phyloP scores from a whole-genome alignment of 2,888 invertebrate species.

The Theretra japonica region DNA sequence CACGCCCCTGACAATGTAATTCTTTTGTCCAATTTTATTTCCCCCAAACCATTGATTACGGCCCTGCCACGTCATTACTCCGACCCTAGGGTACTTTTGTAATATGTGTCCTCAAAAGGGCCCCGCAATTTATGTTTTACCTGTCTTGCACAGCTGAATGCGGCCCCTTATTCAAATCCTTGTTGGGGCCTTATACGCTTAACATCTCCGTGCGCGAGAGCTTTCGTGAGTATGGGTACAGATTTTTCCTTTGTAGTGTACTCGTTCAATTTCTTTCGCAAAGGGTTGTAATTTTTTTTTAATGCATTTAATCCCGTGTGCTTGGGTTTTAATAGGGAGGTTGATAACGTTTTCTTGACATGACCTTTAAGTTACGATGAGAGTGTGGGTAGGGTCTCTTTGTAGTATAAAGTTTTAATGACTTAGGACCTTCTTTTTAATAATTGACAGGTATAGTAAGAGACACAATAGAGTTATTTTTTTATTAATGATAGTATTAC shows the following conservation, averaged over 20 bases:
- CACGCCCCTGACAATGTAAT: background rate
- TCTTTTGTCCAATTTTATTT: background rate
- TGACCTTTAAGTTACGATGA: background rate
- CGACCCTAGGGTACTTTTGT: constrained; percentile 64
- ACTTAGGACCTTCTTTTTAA: background rate
- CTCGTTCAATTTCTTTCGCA: background rate
- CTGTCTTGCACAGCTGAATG: constrained; percentile 69
- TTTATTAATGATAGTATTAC: too few relatives aligned
- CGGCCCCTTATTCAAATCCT: constrained; percentile 67
- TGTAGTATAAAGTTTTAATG: background rate
- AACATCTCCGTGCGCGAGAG: constrained; percentile 64
- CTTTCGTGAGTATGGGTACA: constrained; percentile 55
- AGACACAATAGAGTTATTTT: too few relatives aligned
- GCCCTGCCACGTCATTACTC: constrained; percentile 19
- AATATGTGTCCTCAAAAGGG: constrained; percentile 69
- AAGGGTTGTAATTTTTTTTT: constrained; percentile 14
- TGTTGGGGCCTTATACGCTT: constrained; percentile 65
- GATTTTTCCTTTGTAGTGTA: constrained; percentile 6
- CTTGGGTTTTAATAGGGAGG: background rate
- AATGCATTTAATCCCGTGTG: background rate
- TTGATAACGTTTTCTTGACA: background rate
- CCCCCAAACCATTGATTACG: constrained; percentile 3
- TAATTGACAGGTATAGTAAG: background rate
- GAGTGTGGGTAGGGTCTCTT: background rate
- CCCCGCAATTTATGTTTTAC: constrained; percentile 72